phyloP scores from a whole-genome alignment of 2,888 invertebrate genomes.

The Chaetoderma sp. region DNA sequence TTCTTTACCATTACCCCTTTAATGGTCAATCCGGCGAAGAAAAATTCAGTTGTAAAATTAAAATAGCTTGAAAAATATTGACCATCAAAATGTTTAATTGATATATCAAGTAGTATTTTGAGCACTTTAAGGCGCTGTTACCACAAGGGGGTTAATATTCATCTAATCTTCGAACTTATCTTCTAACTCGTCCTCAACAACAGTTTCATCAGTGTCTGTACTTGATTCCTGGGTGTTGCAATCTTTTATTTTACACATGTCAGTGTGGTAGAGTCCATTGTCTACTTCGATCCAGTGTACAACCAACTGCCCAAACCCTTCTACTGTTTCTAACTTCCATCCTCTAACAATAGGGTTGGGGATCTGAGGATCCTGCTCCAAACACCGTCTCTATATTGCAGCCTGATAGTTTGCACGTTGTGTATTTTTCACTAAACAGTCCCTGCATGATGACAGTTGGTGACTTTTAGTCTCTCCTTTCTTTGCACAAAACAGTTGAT shows the following conservation, averaged over 20 bases:
- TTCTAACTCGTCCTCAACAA: too few species aligned
- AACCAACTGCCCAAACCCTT: constrained; percentile 5
- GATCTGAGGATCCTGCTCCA: constrained; percentile 9
- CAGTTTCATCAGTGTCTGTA: too few species aligned
- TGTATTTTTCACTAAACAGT: constrained; percentile 17
- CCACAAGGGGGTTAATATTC: too few species aligned
- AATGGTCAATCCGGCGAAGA: too few species aligned
- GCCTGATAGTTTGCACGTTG: constrained; percentile 37
- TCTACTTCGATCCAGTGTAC: constrained; percentile 20
- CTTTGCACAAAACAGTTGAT: constrained; percentile 29
- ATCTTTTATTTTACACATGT: constrained; percentile 18
- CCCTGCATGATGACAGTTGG: constrained; percentile 31
- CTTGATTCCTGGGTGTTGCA: too few species aligned
- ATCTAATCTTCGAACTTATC: too few species aligned
- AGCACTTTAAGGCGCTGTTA: too few species aligned
- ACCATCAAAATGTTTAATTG: too few species aligned
- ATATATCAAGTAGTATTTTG: too few species aligned
- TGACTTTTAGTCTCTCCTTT: constrained; percentile 25
- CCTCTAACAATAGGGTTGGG: constrained; percentile 20
- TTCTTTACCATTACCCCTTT: too few species aligned
- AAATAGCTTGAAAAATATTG: too few species aligned
- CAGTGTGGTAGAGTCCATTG: constrained; percentile 20
- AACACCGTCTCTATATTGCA: constrained; percentile 29
- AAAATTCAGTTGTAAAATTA: too few species aligned
- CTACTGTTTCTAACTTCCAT: constrained; percentile 16